phyloP scores from a whole-genome alignment of 2,888 invertebrate species.

The Agrotis ipsilon region DNA sequence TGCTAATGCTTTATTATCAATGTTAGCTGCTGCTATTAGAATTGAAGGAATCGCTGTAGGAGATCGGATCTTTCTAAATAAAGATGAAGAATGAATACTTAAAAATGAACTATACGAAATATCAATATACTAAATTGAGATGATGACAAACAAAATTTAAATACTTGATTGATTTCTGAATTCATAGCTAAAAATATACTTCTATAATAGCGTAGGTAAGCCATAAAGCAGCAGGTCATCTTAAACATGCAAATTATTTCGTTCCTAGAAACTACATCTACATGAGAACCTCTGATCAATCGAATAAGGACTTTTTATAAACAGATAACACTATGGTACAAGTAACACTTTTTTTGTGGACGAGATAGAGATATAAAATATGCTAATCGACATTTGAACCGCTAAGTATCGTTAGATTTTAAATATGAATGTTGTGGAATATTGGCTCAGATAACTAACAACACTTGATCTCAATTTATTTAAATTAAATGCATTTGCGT shows the following conservation, averaged over 20 bases:
- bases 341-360: conserved; percentile 42
- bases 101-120: conserved; percentile 11
- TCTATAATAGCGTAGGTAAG: not conserved
- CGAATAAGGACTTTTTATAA: conserved; percentile 32
- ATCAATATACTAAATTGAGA: conserved; percentile 12
- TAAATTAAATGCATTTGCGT: too few species aligned
- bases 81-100: not conserved
- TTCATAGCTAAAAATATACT: conserved; percentile 34
- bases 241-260: conserved; percentile 38
- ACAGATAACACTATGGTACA: conserved; percentile 21
- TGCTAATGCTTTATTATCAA: not conserved
- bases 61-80: not conserved
- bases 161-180: conserved; percentile 52
- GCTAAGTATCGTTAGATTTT: conserved; percentile 25
- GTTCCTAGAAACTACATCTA: conserved; percentile 32
- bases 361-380: conserved; percentile 48
- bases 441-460: too few species aligned
- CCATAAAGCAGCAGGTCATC: conserved; percentile 12
- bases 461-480: too few species aligned
- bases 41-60: not conserved
- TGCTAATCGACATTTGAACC: conserved; percentile 43
- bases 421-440: conserved; percentile 20
- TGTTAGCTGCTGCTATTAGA: conserved; percentile 11
- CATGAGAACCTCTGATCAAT: conserved; percentile 30
- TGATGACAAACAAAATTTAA: conserved; percentile 40